Base-by-base conservation (phyloP, 2,797 vertebrate genomes). In the Acomys russatus region DNA sequence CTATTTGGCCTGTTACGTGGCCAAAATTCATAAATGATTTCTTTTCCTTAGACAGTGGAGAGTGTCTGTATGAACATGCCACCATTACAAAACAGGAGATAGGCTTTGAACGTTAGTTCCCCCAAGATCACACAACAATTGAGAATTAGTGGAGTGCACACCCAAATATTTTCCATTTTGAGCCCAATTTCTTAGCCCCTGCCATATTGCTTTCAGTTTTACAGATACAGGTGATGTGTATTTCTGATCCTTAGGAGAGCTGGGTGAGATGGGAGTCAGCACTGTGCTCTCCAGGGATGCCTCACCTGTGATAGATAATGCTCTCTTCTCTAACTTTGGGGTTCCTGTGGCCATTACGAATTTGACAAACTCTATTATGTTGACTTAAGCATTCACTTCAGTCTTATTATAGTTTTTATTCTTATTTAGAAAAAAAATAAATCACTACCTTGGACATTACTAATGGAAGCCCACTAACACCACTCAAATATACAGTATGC, bases 151-250 rank as follows among this genome's bases (percentile, higher is more conserved):
- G 8, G 59, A 30, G 14, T 25, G 33, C 63, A 51, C 6, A 80
- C 64, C 59, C 51, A 64, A 7, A 20, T 1, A 56, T 20, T 25
- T 59, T 83, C 10, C 9, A 51, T 17, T 90, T 70, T 78, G 35
- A 87, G 59, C n/a, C 91, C 63, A 89, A 23, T n/a, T 22, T 77
- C 30, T 66, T 38, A 22, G 49, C 61, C 1, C 82, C 14, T 15
- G 3, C 22, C 23, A 64, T 0, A 8, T 12, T 12, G 3, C 44
- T 35, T 82, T 61, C 59, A 18, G 2, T 70, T 38, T 59, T 89
- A 54, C 10, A 35, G 56, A 9, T 18, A 1, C 28, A 6, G 3
- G 3, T 18, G 49, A 14, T 51, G 11, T 10, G 0, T 6, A 1
- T 38, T 0, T 22, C 54, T 63, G 12, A 35, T 30, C 25, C 61